phyloP scores from a whole-genome alignment of 2,888 invertebrate species.

The Apodemia hepburni region DNA sequence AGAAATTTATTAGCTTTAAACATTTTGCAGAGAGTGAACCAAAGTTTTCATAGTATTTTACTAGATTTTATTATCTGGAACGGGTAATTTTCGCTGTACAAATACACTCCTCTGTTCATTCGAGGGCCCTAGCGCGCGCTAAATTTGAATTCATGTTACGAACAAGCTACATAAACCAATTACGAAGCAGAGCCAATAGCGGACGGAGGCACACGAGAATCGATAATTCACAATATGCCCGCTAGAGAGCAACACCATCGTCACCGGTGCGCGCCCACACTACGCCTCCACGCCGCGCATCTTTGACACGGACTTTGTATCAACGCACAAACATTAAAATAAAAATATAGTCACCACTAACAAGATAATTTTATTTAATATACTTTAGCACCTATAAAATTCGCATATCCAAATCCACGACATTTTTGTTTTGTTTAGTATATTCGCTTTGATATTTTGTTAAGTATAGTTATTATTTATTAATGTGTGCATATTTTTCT shows the following conservation, averaged over 20 bases:
- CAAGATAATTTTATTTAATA: too few species aligned
- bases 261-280: conserved; percentile 71
- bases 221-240: conserved; percentile 77
- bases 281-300: conserved; percentile 75
- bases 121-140: conserved; percentile 62
- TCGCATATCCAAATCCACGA: too few species aligned
- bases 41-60: conserved; percentile 59
- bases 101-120: conserved; percentile 58
- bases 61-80: conserved; percentile 61
- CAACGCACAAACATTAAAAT: conserved; percentile 36
- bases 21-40: conserved; percentile 41
- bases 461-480: too few species aligned
- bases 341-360: too few species aligned
- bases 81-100: conserved; percentile 59
- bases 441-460: too few species aligned
- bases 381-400: too few species aligned
- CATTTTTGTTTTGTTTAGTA: too few species aligned
- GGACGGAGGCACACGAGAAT: conserved; percentile 60
- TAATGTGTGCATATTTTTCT: too few species aligned
- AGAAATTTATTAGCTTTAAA: conserved; percentile 32
- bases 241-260: conserved; percentile 72
- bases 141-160: conserved; percentile 78
- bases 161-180: conserved; percentile 75
- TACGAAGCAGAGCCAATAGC: conserved; percentile 71
- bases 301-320: conserved; percentile 54